Percentiles rank a stretch among this genome's conserved stretches.
phyloP scores from a whole-genome alignment of 2,797 vertebrate genomes.

The Argentina silus region DNA sequence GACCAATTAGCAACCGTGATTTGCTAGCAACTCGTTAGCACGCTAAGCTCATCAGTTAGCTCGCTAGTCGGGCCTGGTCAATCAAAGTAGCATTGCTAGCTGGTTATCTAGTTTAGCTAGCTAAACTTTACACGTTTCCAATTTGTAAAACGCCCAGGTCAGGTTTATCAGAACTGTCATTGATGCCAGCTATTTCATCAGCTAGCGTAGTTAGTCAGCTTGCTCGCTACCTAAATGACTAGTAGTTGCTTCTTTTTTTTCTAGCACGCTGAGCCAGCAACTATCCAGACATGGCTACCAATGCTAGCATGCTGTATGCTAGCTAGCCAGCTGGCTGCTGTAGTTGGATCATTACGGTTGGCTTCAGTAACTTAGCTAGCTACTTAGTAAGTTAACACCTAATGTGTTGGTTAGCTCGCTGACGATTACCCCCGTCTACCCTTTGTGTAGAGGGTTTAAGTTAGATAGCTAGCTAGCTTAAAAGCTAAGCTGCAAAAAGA shows the following conservation, averaged over 20 bases:
- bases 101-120: background rate
- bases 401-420: no score
- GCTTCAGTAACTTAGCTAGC: background rate
- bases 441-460: no score
- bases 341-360: no score
- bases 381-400: background rate
- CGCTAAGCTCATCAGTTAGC: background rate
- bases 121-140: constrained; percentile 3
- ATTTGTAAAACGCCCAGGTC: background rate
- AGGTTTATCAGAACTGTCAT: no score
- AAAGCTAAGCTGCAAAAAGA: no score
- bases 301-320: background rate
- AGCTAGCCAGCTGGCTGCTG: background rate
- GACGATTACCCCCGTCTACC: no score
- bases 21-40: background rate
- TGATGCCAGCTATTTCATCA: no score
- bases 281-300: background rate
- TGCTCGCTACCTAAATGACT: background rate
- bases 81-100: background rate
- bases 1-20: background rate
- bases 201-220: no score
- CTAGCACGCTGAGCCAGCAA: background rate
- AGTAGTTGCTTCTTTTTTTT: background rate
- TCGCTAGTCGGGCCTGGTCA: background rate
- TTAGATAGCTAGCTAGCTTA: no score